These are phyloP conservation scores for Flexamia atlantica DNA, from an alignment of 2,888 invertebrate genomes.

Conservation along the genomic window DNA sequence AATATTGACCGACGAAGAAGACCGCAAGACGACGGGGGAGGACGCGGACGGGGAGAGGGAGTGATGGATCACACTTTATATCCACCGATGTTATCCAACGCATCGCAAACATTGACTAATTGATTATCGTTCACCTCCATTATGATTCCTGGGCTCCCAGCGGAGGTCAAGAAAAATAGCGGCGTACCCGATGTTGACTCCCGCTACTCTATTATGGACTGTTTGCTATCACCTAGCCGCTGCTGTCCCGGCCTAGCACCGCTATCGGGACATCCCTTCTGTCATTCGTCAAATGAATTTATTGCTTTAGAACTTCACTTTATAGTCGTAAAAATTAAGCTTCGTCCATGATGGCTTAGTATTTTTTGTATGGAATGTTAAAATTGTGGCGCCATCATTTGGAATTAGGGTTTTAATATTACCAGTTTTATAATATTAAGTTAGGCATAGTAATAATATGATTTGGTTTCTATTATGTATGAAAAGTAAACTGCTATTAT, in stretches of 20 bases:
- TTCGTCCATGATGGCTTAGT: too few species aligned
- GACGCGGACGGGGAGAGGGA: neutral
- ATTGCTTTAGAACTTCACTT: neutral
- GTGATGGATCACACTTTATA: conserved; percentile 58
- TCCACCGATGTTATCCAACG: conserved; percentile 56
- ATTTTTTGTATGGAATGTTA: too few species aligned
- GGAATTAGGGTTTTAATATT: too few species aligned
- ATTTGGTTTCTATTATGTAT: too few species aligned
- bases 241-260: conserved; percentile 5
- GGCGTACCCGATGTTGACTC: conserved; percentile 38
- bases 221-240: conserved; percentile 32
- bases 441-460: too few species aligned
- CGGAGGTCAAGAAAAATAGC: conserved; percentile 58
- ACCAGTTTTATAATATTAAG: too few species aligned
- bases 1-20: conserved; percentile 45
- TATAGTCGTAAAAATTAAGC: too few species aligned
- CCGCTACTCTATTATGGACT: conserved; percentile 43
- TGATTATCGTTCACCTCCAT: conserved; percentile 61
- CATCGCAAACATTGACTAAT: conserved; percentile 56
- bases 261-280: neutral
- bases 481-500: too few species aligned
- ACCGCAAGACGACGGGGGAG: conserved; percentile 20
- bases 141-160: conserved; percentile 47
- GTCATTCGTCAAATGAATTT: neutral
- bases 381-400: too few species aligned